Evolutionary conservation across 1,140 invertebrate species (phyloP), one percentile per base, ranked within the genome.

Genomic region (Drosophila burlai): DNA sequence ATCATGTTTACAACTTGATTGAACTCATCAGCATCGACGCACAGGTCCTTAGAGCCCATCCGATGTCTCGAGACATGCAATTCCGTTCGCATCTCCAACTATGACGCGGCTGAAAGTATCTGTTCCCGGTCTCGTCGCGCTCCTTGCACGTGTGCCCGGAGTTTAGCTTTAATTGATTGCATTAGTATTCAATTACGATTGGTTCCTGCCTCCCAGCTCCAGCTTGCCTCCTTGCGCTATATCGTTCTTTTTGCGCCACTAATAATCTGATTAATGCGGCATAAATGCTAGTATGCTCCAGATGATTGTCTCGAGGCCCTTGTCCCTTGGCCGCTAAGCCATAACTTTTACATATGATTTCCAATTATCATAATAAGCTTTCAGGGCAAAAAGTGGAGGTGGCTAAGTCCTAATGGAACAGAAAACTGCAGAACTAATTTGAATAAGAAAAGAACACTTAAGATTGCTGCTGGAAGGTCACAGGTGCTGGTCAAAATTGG

Each of bases 1-100:
- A 83, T 86, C 84, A 87, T 87, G 84, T 87, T 87, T 87, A 89
- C 84, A 87, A 89, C 84, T 83, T 87, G 80, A 87, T 87, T 87
- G 84, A 87, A 87, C 84, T 87, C 84, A 87, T 87, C 84, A 89
- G 80, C 64, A 66, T 74, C 45, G 69, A 26, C 54, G 54, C 55
- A 68, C 63, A 26, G 42, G 38, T 21, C 76, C 29, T 21, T 45
- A 34, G n/a, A 29, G 31, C 24, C 47, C 34, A 31, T 36, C 34
- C 50, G n/a, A 26, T 46, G 31, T 24, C 38, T 24, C 11, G 29
- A 43, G 34, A 46, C 57, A 74, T 75, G 60, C 78, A 80, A 63
- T 58, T 65, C 66, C 55, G 50, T 75, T 69, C 61, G 42, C 62
- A 47, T 43, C 59, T 46, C 36, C 45, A 77, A 49, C 55, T 52